Evolutionary conservation across 1,140 invertebrate species (phyloP), one percentile per base, ranked within the genome.

Genomic region (Acromyrmex echinatior): DNA sequence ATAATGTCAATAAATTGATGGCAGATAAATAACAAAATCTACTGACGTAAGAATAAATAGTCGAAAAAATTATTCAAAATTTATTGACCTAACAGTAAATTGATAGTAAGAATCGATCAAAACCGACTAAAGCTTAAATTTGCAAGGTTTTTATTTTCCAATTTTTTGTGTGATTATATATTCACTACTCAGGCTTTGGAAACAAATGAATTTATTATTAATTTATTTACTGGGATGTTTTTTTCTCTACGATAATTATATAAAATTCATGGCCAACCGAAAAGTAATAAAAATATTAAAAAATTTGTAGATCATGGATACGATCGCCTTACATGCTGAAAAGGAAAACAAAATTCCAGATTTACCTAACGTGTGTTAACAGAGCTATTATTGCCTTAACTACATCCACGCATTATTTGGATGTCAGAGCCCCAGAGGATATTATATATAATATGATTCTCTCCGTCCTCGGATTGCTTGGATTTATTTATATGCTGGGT

Each of bases 401-500:
- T 7, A 91, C 90, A 56, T 93, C 94, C 0, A 74, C 89, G 12
- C 94, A 95, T 76, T 94, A 90, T 87, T 88, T 95, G 5, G 35
- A 82, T 9, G 86, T 93, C 2, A 84, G 81, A 16, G 90, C 93
- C 2, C 63, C 81, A 6, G 94, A 95, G 71, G 94, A 95, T 77
- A 93, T 95, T 16, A 65, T 93, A 63, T 60, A 94, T 4, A 95
- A 95, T 88, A 14, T 94, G 7, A 35, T 93, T 35, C 76, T 94
- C 7, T 90, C 93, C 0, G 16, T 95, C 0, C 18, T 93, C 0
- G 94, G 94, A 18, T 92, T 93, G 78, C 71, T 95, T 6, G 93
- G 91, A 60, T 92, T 92, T n/a, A 91, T 95, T 78, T 95, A 93
- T 86, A 45, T 95, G 28, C 63, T 95, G 51, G 87, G 94, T 95